A percentile compares a stretch with the other conserved stretches of the same genome.
These are phyloP conservation scores for Gadopsis marmoratus DNA, from an alignment of 2,797 vertebrate species.

Conservation along the genomic window DNA sequence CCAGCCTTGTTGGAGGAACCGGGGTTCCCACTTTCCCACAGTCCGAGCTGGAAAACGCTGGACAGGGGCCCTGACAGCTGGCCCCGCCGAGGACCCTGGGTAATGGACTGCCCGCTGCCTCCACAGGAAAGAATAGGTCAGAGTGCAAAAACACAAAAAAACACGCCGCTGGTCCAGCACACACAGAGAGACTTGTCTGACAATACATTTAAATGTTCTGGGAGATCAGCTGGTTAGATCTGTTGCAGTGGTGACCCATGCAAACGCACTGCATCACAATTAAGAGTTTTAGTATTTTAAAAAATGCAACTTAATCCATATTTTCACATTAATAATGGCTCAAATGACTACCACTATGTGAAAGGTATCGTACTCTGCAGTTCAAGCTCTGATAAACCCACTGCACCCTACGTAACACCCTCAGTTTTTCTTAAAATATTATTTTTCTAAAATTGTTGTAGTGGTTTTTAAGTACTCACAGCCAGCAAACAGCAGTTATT, in stretches of 20 bases:
- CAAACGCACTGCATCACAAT: neutral
- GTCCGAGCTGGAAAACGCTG: constrained; percentile 80
- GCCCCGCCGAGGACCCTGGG: constrained; percentile 69
- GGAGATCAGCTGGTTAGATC: neutral
- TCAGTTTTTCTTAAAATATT: neutral
- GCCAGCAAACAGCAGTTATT: neutral
- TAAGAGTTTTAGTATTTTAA: neutral
- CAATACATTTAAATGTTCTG: constrained; percentile 7
- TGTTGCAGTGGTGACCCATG: too few species aligned
- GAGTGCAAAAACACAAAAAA: constrained; percentile 62
- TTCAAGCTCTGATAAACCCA: neutral
- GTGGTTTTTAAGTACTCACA: neutral
- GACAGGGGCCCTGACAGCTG: constrained; percentile 82
- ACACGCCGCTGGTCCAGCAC: constrained; percentile 11
- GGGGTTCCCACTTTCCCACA: constrained; percentile 85
- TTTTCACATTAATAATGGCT: neutral
- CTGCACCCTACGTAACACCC: too few species aligned
- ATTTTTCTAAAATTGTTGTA: neutral
- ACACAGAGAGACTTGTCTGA: constrained; percentile 1
- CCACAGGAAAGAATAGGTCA: constrained; percentile 81
- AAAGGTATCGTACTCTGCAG: neutral
- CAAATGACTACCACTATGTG: too few species aligned
- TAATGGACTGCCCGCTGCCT: constrained; percentile 71
- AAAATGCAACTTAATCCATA: neutral
- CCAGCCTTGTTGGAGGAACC: constrained; percentile 66